These are phyloP conservation scores for Enteromius treurensis DNA, from an alignment of 2,797 vertebrate genomes.

Conservation along the genomic window DNA sequence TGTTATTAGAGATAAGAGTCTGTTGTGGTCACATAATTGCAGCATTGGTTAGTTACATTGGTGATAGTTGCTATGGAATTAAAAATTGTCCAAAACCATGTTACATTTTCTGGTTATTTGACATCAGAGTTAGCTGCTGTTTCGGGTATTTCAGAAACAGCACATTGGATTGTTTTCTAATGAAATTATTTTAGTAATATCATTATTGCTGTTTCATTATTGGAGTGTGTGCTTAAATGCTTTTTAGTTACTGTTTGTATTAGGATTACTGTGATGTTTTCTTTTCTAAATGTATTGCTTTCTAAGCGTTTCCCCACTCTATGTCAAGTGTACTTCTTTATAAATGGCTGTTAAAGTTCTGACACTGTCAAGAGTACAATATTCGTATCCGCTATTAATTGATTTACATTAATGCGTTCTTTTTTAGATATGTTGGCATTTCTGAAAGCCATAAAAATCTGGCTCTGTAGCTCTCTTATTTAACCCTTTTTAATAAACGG, in stretches of 20 bases:
- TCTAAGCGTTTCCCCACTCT: not conserved
- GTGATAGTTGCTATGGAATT: not conserved
- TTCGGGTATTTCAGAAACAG: not conserved
- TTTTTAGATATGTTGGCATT: conserved; percentile 1
- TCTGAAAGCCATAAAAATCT: conserved; percentile 19
- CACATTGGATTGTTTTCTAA: not conserved
- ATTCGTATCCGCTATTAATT: not conserved
- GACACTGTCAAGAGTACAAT: not conserved
- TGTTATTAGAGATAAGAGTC: not conserved
- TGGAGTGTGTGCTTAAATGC: not conserved
- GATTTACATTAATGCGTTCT: not conserved
- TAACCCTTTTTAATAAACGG: too few species aligned
- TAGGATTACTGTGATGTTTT: not conserved
- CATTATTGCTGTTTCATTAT: not conserved
- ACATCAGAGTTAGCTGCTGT: not conserved
- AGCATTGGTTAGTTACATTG: not conserved
- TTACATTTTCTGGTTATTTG: not conserved
- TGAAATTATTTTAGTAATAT: not conserved
- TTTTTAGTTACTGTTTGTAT: conserved; percentile 5
- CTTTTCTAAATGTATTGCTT: not conserved
- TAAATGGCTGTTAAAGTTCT: not conserved
- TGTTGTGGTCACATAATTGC: not conserved
- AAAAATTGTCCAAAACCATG: conserved; percentile 7
- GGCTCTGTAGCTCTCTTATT: too few species aligned
- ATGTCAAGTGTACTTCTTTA: not conserved